phyloP scores from a whole-genome alignment of 2,113 vertebrate genomes.

The Mirounga angustirostris region DNA sequence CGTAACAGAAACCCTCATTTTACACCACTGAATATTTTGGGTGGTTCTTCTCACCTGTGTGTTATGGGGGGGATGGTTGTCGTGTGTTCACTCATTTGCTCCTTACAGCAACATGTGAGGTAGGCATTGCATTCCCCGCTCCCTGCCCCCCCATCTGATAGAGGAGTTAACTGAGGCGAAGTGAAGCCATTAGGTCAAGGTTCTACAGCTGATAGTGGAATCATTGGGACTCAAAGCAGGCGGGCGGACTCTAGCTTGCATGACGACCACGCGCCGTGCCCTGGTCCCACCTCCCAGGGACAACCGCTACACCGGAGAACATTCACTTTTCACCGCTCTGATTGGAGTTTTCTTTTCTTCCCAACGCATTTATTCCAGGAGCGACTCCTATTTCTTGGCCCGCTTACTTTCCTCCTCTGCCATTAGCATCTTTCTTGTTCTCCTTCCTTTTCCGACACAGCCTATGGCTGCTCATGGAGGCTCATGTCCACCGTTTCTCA shows the following conservation, averaged over 20 bases:
- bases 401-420: background rate
- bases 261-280: accelerated
- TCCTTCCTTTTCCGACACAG: background rate
- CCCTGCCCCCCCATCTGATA: background rate
- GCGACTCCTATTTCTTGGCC: background rate
- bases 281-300: background rate
- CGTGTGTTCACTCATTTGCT: background rate
- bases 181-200: background rate
- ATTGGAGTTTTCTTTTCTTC: background rate
- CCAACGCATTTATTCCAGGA: background rate
- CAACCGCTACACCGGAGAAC: accelerated
- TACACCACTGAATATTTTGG: background rate
- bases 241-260: background rate
- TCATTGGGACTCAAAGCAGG: background rate
- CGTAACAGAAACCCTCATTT: background rate
- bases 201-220: background rate
- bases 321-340: background rate
- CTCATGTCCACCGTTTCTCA: background rate
- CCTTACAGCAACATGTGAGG: background rate
- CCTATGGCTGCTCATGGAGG: too few relatives aligned
- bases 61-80: background rate
- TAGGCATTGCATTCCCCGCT: background rate
- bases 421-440: background rate
- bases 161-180: background rate
- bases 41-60: background rate